phyloP scores from a whole-genome alignment of 2,797 vertebrate genomes.

The Otolemur crassicaudatus region DNA sequence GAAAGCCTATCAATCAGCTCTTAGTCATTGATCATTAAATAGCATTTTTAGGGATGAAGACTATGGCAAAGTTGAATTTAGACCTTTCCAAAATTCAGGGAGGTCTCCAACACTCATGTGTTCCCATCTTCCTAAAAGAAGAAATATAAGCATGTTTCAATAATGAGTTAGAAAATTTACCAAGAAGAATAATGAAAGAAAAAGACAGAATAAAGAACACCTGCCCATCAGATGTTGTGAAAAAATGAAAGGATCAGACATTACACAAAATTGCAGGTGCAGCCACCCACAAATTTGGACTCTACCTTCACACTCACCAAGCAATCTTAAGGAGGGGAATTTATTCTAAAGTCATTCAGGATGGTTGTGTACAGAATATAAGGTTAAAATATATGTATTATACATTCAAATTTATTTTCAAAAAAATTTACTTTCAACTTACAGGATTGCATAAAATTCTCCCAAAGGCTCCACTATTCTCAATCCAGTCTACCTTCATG shows the following conservation, averaged over 20 bases:
- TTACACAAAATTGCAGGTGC: not conserved
- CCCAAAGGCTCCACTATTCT: not conserved
- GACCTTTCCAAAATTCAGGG: not conserved
- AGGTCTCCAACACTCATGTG: not conserved
- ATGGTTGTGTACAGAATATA: not conserved
- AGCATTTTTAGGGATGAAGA: not conserved
- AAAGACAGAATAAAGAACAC: not conserved
- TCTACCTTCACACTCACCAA: not conserved
- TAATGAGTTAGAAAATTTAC: not conserved
- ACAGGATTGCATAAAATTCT: not conserved
- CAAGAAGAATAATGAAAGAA: not conserved
- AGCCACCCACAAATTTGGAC: not conserved
- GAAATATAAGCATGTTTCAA: not conserved
- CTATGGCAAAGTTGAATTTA: constrained; percentile 10
- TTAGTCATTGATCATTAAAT: not conserved
- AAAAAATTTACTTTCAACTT: not conserved
- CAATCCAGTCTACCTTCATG: not conserved
- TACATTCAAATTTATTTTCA: constrained; percentile 7
- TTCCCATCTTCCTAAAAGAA: not conserved
- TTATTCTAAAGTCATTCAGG: constrained; percentile 2
- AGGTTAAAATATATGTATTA: not conserved
- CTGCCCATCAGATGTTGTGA: not conserved
- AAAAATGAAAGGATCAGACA: not conserved
- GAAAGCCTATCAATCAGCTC: not conserved
- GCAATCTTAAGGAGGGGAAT: not conserved